Evolutionary conservation across 2,113 vertebrate species (phyloP).

Genomic region (Rhipidura dahli): DNA sequence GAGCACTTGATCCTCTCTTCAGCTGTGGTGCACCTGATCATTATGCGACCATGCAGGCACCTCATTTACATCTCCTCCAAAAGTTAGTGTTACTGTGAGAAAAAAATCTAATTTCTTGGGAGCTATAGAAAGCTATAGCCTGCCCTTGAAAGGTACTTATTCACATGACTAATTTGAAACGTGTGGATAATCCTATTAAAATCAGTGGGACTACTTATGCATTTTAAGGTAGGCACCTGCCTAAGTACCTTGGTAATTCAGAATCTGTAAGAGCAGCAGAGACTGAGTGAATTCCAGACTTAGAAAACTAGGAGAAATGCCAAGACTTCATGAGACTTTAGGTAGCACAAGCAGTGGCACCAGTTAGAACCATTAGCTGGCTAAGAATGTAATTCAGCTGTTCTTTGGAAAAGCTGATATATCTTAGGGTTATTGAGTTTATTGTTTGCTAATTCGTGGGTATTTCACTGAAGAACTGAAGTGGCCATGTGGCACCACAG

Average conservation of each 20-base stretch:
- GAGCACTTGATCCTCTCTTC: background rate
- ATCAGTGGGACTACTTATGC: background rate
- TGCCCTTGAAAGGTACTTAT: background rate
- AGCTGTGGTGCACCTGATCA: background rate
- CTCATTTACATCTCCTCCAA: background rate
- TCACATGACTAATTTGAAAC: background rate
- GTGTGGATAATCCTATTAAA: background rate
- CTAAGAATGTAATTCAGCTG: conserved; percentile 40
- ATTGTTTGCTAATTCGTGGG: background rate
- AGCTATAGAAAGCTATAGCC: background rate
- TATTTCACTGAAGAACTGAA: background rate
- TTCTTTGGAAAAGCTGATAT: conserved; percentile 24
- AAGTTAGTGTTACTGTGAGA: background rate
- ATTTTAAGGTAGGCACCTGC: conserved; percentile 22
- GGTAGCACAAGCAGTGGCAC: conserved; percentile 1
- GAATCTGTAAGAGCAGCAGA: background rate
- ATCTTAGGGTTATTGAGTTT: background rate
- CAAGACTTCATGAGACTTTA: background rate
- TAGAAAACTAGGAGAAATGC: conserved; percentile 1
- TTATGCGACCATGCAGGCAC: background rate
- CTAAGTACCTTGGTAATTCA: conserved; percentile 15
- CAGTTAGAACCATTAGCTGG: conserved; percentile 10
- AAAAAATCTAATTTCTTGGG: background rate
- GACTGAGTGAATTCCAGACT: conserved; percentile 3
- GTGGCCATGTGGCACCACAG: background rate